Percentiles rank a stretch among this genome's conserved stretches.
Evolutionary conservation across 2,797 vertebrate species (phyloP).

Genomic region (Apodemus agrarius): DNA sequence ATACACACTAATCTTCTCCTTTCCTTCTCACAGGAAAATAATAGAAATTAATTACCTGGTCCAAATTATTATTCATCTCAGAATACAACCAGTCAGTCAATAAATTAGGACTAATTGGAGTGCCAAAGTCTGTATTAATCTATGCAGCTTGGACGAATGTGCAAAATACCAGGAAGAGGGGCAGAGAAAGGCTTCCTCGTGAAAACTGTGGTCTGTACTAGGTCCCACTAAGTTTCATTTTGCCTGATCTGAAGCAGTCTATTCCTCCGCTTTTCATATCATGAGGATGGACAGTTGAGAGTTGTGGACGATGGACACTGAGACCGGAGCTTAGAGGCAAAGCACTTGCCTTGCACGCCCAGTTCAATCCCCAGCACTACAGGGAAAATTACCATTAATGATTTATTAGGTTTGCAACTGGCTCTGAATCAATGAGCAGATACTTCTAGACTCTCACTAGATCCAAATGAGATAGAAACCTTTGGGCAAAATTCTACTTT

Average conservation of each 20-base stretch:
- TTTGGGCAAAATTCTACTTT: constrained; percentile 28
- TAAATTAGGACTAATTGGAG: constrained; percentile 66
- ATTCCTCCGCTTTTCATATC: constrained; percentile 16
- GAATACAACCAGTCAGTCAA: constrained; percentile 70
- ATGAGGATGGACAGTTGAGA: not conserved
- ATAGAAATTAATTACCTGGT: constrained; percentile 72
- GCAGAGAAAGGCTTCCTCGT: not conserved
- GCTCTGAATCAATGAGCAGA: constrained; percentile 54
- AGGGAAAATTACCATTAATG: not conserved
- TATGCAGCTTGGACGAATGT: not conserved
- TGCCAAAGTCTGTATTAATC: constrained; percentile 59
- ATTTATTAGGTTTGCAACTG: constrained; percentile 55
- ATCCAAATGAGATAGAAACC: constrained; percentile 38
- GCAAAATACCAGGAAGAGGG: not conserved
- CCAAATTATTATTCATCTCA: constrained; percentile 70
- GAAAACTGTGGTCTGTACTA: not conserved
- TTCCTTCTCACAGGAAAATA: constrained; percentile 56
- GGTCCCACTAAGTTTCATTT: not conserved
- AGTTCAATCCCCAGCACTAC: not conserved
- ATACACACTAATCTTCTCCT: not conserved
- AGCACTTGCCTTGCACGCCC: not conserved
- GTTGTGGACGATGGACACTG: not conserved
- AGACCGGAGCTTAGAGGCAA: not conserved
- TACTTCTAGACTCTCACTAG: constrained; percentile 50
- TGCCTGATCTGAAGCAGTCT: not conserved